Conservation (phyloP, 2,113 vertebrate species). For the Phalacrocorax pelagicus region DNA sequence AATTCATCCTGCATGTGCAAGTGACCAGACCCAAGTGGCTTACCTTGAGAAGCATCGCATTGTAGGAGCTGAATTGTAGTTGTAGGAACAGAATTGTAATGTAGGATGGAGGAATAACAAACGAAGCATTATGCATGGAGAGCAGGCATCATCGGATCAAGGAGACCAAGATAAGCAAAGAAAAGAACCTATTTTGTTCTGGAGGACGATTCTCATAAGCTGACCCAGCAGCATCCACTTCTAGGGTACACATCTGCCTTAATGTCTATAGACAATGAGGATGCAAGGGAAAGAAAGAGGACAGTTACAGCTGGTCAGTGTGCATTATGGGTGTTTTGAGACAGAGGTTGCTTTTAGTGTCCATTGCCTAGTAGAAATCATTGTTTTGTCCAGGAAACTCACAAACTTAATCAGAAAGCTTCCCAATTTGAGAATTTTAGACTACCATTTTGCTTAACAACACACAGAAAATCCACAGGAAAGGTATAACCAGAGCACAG, state of each 20-base stretch:
- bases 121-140: not conserved
- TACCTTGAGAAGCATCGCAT: not conserved
- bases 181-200: not conserved
- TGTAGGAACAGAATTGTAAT: not conserved
- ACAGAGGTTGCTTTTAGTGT: not conserved
- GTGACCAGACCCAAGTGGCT: not conserved
- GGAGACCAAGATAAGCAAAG: not conserved
- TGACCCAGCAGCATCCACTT: not conserved
- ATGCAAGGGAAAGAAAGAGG: not conserved
- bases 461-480: not conserved
- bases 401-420: not conserved
- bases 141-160: not conserved
- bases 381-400: not conserved
- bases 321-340: not conserved
- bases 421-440: not conserved
- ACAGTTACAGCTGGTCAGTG: not conserved
- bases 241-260: not conserved
- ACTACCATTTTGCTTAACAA: not conserved
- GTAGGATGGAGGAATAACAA: not conserved
- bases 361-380: not conserved
- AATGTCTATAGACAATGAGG: not conserved
- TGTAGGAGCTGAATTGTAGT: not conserved
- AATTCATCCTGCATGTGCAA: not conserved
- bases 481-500: not conserved
- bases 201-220: not conserved